Percentiles rank a stretch among this genome's conserved stretches.
These are phyloP conservation scores for Xylocopa sonorina DNA, from an alignment of 1,140 invertebrate genomes.

Conservation along the genomic window DNA sequence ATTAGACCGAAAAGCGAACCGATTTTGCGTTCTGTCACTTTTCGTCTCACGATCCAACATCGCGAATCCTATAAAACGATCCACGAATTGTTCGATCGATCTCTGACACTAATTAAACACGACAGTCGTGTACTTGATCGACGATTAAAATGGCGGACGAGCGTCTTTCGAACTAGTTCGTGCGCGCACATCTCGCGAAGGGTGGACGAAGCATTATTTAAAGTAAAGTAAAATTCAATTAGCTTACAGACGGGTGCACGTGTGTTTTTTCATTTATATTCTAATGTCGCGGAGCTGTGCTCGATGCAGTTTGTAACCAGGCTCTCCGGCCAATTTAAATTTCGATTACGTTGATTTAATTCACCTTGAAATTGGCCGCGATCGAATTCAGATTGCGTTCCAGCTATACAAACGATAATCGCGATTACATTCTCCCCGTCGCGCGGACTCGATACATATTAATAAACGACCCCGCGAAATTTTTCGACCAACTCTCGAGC, in stretches of 20 bases:
- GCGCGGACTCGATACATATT: too few species aligned
- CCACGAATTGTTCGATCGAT: conserved; percentile 2
- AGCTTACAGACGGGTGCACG: neutral
- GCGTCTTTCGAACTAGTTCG: too few species aligned
- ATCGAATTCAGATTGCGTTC: conserved; percentile 2
- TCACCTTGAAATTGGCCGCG: conserved; percentile 17
- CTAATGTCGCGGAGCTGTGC: neutral
- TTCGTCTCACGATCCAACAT: neutral
- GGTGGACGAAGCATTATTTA: neutral
- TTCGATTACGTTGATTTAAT: conserved; percentile 38
- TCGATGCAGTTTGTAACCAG: neutral
- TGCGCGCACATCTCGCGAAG: too few species aligned
- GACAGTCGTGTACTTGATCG: too few species aligned
- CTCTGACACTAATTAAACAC: conserved; percentile 1
- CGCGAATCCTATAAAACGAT: neutral
- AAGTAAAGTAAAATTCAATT: conserved; percentile 3
- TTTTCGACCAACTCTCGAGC: too few species aligned
- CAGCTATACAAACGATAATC: neutral
- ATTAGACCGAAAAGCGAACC: conserved; percentile 27
- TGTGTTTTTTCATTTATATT: conserved; percentile 42
- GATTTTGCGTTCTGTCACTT: conserved; percentile 18
- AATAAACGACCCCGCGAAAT: too few species aligned
- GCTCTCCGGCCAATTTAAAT: conserved; percentile 21
- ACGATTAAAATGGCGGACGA: too few species aligned
- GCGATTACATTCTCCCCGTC: too few species aligned